Base-by-base conservation (phyloP, 2,888 invertebrate genomes). In the Fragum sueziense region DNA sequence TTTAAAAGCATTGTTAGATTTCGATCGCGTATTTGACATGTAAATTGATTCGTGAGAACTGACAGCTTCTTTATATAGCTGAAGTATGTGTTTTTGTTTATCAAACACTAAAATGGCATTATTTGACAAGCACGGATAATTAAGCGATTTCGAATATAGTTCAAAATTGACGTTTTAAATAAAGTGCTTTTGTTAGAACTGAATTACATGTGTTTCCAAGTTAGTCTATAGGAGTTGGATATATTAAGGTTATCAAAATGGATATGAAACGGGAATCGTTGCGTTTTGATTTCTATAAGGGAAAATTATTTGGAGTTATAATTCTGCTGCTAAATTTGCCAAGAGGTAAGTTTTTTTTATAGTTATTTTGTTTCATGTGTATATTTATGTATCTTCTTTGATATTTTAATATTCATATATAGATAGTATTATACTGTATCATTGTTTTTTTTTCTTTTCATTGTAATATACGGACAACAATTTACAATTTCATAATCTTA, bases 11-110 rank as follows among this genome's bases (percentile, higher is more conserved):
- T 65, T 41, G 25, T 65, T 65, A n/a, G 65, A 22, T 25, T 65
- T 37, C 41, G 41, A 41, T 11, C 41, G 29, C 41, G 33, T 65
- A 34, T 65, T 65, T 65, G 31, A 37, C 65, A 41, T 17, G 41
- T 25, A n/a, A 65, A 34, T 41, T n/a, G 41, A 65, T 65, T 65
- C 65, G 25, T 65, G 65, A 27, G 65, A 65, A 65, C 17, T 22
- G 27, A 37, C 65, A 65, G 37, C 34, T 27, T 37, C n/a, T 65
- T 37, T 22, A 41, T 65, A 22, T 41, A 65, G 37, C 22, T 2
- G 41, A 37, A 41, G 65, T 65, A 41, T 11, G 61, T 20, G 14
- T 37, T 22, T 27, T 41, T 41, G 41, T 65, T 65, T 34, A 41
- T 41, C n/a, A 65, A 65, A 65, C 65, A 65, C 33, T 33, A n/a